These are phyloP conservation scores for Mastomys coucha DNA, from an alignment of 2,113 vertebrate species.

Conservation along the genomic window DNA sequence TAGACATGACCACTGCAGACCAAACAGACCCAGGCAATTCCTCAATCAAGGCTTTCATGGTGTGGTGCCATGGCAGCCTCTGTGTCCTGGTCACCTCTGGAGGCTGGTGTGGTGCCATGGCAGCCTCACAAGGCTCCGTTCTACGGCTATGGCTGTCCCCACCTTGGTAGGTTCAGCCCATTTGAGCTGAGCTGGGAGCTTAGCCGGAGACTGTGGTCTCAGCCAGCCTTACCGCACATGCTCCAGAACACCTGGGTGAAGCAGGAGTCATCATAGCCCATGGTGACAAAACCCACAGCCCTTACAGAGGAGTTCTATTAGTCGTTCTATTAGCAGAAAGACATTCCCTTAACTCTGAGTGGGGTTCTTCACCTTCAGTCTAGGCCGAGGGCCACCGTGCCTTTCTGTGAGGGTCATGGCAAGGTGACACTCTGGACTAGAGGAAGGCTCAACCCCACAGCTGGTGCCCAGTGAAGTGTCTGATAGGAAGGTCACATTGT, in stretches of 20 bases:
- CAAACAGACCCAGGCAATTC: not conserved
- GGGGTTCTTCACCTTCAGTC: not conserved
- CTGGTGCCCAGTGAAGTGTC: no score
- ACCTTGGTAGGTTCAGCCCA: not conserved
- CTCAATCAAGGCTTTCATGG: not conserved
- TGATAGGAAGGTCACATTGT: not conserved
- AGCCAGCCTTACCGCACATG: not conserved
- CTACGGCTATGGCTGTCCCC: not conserved
- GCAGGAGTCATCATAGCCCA: not conserved
- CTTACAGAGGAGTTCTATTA: not conserved
- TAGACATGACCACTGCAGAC: not conserved
- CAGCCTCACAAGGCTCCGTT: not conserved
- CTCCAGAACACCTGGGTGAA: not conserved
- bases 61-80: not conserved
- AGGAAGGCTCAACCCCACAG: not conserved
- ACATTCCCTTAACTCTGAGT: not conserved
- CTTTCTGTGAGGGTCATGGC: not conserved
- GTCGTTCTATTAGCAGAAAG: no score
- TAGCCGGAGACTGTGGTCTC: not conserved
- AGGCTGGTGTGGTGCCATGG: not conserved
- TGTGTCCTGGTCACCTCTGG: not conserved
- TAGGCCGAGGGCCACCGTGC: not conserved
- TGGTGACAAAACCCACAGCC: not conserved
- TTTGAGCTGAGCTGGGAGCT: not conserved
- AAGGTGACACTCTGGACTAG: not conserved